phyloP scores from a whole-genome alignment of 2,888 invertebrate species.

The Andrena haemorrhoa region DNA sequence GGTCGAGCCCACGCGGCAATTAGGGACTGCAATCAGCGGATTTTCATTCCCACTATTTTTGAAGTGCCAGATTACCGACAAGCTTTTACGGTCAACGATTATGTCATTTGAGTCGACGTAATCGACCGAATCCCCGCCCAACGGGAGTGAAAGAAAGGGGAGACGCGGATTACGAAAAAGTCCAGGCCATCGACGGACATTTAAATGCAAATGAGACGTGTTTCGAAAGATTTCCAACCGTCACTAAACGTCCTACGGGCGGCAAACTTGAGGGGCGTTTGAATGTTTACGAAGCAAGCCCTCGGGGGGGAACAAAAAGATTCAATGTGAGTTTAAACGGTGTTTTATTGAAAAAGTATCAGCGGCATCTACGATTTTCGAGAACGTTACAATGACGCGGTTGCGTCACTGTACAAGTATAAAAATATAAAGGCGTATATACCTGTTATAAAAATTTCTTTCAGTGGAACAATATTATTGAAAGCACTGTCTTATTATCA shows the following conservation, averaged over 20 bases:
- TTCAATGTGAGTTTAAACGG: slow-evolving; percentile 7
- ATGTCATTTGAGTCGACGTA: slow-evolving; percentile 21
- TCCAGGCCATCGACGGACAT: neutral
- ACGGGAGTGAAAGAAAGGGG: neutral
- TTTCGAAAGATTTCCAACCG: slow-evolving; percentile 13
- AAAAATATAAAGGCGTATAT: too few species aligned
- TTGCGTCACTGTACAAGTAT: too few species aligned
- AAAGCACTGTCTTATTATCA: too few species aligned
- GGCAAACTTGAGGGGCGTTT: neutral
- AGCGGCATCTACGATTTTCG: neutral
- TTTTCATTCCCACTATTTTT: slow-evolving; percentile 16
- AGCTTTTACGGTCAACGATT: slow-evolving; percentile 14
- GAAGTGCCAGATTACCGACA: slow-evolving; percentile 9
- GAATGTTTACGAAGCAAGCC: slow-evolving; percentile 3
- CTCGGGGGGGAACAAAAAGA: neutral
- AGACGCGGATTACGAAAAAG: neutral
- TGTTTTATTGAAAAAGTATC: slow-evolving; percentile 22
- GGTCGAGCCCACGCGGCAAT: slow-evolving; percentile 12
- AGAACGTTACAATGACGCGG: neutral
- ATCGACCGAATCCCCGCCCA: slow-evolving; percentile 24
- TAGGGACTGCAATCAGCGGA: slow-evolving; percentile 12
- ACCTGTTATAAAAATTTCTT: too few species aligned
- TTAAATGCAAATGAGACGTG: slow-evolving; percentile 19
- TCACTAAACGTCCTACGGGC: neutral
- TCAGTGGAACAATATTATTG: too few species aligned